phyloP scores from a whole-genome alignment of 2,113 vertebrate genomes.

The Rhinolophus sinicus region DNA sequence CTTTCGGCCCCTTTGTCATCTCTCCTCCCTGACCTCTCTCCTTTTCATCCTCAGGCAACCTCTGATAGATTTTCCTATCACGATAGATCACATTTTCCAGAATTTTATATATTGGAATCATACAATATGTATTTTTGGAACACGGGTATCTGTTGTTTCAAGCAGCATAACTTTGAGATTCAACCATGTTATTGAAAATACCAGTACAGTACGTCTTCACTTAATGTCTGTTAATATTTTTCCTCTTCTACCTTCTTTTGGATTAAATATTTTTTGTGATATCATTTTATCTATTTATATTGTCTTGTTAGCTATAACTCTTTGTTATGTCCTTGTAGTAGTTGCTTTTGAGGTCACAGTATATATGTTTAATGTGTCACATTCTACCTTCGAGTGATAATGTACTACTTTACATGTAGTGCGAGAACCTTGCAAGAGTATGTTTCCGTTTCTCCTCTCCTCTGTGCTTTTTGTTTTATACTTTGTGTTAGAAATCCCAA shows the following conservation, averaged over 20 bases:
- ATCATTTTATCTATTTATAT: neutral
- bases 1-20: neutral
- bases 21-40: neutral
- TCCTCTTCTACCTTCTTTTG: neutral
- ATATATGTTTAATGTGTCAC: neutral
- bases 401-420: neutral
- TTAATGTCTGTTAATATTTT: neutral
- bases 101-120: conserved; percentile 20
- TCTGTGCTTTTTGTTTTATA: neutral
- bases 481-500: neutral
- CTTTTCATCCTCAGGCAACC: neutral
- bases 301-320: conserved; percentile 22
- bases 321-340: neutral
- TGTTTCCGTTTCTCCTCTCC: neutral
- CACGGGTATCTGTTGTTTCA: neutral
- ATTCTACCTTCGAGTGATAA: neutral
- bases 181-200: neutral
- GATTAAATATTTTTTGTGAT: neutral
- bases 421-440: neutral
- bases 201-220: neutral
- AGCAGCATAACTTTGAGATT: neutral
- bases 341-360: neutral
- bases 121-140: neutral
- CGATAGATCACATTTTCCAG: neutral
- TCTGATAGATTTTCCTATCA: neutral